Evolutionary conservation across 92 coral and sea anemone species (phyloP), one percentile per base, ranked within the genome.

Genomic region (Porites cylindrica): DNA sequence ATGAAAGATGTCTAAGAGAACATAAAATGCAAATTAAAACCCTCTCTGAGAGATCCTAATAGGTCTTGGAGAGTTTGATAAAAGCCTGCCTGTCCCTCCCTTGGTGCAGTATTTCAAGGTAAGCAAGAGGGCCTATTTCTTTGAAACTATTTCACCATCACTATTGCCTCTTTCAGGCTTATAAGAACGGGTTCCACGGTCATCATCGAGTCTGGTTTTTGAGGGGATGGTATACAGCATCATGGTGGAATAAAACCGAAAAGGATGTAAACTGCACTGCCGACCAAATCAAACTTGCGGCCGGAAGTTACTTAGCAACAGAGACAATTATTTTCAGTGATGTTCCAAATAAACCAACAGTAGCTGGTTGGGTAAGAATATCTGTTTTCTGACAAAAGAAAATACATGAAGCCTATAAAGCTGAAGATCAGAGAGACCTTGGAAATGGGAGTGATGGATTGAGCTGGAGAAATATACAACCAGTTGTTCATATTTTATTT

Each of bases 211-310:
- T 87, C 50, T 93, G 94, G 94, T 23, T 95, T 20, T 72, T 95
- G 18, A 78, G 90, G 63, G 98, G 98, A 8, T 93, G 98, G 98
- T 93, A 95, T 88, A 51, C 70, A 1, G 54, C 32, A 19, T 19
- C 63, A 4, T 95, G 98, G 98, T 95, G 94, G 96, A 90, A 60
- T 1, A 64, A 61, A 7, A 23, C 18, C 1, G 66, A 61, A 32
- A 19, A 78, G 13, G 82, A 69, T 32, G 75, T 68, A 8, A 65
- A n/a, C 19, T 95, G 98, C 59, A 85, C 74, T 7, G 56, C 86
- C 12, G 88, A 91, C 0, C 78, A 95, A 14, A 83, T 95, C 50
- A 78, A 75, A 20, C 69, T 23, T 20, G 93, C 84, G n/a, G 78
- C 83, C 0, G 92, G 93, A 62, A 60, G 81, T 69, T 89, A 93